Base-by-base conservation (phyloP, 2,113 vertebrate genomes). In the Sinocyclocheilus rhinocerous region DNA sequence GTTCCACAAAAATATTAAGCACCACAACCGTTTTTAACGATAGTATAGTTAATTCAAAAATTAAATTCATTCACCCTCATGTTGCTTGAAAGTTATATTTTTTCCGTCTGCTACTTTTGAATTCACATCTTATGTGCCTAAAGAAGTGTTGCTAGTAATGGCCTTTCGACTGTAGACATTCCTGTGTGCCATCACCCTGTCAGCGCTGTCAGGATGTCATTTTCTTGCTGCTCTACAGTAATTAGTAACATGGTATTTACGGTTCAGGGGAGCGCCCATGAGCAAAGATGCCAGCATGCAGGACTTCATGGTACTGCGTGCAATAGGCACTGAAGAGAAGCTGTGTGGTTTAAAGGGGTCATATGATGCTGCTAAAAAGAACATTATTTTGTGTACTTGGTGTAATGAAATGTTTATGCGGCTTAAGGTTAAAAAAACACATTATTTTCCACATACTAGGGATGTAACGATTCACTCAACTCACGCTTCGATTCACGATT, bases 221-320 rank as follows among this genome's bases (percentile, higher is more conserved):
- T 75, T 75, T 75, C 73, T 24, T 48, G 42, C n/a, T 26, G 73
- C 73, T 76, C 42, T 15, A 76, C 12, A 48, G 73, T 26, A 76
- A 76, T 76, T 76, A 75, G 11, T 48, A 76, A 26, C 73, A 76
- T 50, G 42, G 73, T 50, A 76, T 76, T 76, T 76, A 26, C 0
- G 3, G 42, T 45, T 76, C 22, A 76, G 39, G 12, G 72, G 39
- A 45, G 22, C 12, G 3, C 24, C 48, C 45, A 76, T 76, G 75
- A 76, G 75, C 75, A 52, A 55, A 77, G 15, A 50, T 26, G n/a
- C 24, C 24, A 77, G 26, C 26, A 52, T 2, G 8, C 26, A 77
- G 16, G 16, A 77, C 26, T 55, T 76, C 22, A 50, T n/a, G 45
- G n/a, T 13, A 24, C 72, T 76, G n/a, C 0, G 1, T 16, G 72